Evolutionary conservation across 1,140 invertebrate species (phyloP), one percentile per base, ranked within the genome.

Genomic region (Drosophila asahinai): DNA sequence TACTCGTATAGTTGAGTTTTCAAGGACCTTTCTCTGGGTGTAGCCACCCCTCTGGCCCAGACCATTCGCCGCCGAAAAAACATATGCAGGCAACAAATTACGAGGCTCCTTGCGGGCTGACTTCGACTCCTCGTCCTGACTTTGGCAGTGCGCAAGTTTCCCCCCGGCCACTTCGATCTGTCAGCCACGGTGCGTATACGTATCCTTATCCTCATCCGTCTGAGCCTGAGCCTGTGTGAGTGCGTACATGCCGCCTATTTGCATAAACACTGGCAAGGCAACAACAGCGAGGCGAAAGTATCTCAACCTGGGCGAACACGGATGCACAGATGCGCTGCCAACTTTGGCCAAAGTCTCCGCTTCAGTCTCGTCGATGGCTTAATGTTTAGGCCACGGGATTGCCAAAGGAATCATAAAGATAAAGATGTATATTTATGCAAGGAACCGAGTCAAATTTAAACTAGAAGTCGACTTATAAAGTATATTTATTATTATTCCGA

Each of bases 261-360:
- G 83, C 83, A 86, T 86, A 86, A 89, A 83, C 83, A 86, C 76
- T 54, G 65, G 59, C 22, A 25, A 25, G 22, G 22, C 71, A 67
- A 51, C 67, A 78, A 52, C 61, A 14, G 14, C 52, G 19, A 2
- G 25, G 64, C 57, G 45, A 58, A 66, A 77, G 62, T 83, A 64
- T 40, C 60, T 65, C 48, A 75, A 70, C 42, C 73, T 71, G 47
- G 42, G 47, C 77, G 36, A 60, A 71, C 66, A 79, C 33, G 43
- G 42, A 42, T 30, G 54, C 62, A 67, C 62, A 80, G 72, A 75
- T 75, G 72, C 68, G 67, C 25, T 33, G 47, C 27, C 38, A 73
- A 43, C 54, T 70, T 60, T 30, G 54, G 25, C 47, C 9, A 36
- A 38, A 40, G 55, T 38, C 22, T 27, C 17, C 12, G 7, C 11